phyloP scores from a whole-genome alignment of 2,797 vertebrate species.

The Mycteria americana region DNA sequence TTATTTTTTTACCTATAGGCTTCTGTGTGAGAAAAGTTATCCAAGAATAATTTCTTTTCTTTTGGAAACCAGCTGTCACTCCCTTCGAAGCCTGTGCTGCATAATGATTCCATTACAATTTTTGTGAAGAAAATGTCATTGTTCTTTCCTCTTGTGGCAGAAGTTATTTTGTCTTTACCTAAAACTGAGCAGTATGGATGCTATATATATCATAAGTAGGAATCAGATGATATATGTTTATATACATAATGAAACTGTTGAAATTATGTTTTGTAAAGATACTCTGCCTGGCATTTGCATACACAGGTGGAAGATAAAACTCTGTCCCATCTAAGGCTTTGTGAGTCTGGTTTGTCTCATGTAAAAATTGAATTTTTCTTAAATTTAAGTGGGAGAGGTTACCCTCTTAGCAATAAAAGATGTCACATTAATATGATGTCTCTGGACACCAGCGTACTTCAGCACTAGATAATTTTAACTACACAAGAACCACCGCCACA shows the following conservation, averaged over 20 bases:
- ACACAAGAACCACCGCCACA: not conserved
- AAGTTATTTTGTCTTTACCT: not conserved
- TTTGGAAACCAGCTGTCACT: not conserved
- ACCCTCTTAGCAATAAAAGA: not conserved
- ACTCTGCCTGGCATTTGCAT: not conserved
- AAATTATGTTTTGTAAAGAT: not conserved
- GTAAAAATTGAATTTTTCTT: not conserved
- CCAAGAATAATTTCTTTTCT: not conserved
- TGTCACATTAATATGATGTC: not conserved
- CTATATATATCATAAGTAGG: accelerated
- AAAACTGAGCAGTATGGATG: not conserved
- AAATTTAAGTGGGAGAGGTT: not conserved
- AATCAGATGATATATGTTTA: not conserved
- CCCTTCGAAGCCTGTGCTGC: not conserved
- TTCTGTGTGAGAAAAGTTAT: not conserved
- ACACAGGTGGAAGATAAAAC: not conserved
- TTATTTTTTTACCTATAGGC: not conserved
- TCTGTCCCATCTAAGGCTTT: not conserved
- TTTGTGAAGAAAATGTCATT: not conserved
- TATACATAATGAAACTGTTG: not conserved
- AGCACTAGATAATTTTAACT: not conserved
- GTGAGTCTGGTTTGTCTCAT: not conserved
- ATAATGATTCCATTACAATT: not conserved
- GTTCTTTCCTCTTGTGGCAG: not conserved
- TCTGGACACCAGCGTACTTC: not conserved